These are phyloP conservation scores for Podabrus alpinus DNA, from an alignment of 2,888 invertebrate species.

Conservation along the genomic window DNA sequence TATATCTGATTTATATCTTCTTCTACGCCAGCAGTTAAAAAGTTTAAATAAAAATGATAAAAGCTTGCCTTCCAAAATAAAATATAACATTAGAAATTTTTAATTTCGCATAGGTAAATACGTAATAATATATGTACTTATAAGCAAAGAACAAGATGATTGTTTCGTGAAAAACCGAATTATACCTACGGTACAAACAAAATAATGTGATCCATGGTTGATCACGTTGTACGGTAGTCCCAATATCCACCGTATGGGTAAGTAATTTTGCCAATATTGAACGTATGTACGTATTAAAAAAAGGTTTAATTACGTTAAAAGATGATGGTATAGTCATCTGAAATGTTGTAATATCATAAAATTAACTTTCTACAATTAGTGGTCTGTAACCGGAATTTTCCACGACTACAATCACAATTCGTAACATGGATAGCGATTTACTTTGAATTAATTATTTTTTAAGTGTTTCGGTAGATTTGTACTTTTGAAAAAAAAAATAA, in stretches of 20 bases:
- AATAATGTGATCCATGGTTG: no score
- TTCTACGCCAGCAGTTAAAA: conserved; percentile 4
- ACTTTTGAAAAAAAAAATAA: no score
- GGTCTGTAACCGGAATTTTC: background rate
- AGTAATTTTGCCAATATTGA: background rate
- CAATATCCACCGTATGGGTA: no score
- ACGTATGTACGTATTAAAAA: no score
- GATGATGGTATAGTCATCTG: background rate
- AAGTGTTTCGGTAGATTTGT: no score
- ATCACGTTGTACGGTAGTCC: background rate
- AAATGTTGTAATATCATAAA: background rate
- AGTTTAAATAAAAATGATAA: background rate
- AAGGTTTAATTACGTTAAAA: background rate
- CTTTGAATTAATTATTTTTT: background rate
- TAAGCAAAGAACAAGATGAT: no score
- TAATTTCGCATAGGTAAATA: no score
- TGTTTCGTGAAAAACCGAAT: no score
- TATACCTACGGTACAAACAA: no score
- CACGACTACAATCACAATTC: background rate
- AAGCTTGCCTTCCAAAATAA: background rate
- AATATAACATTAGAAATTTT: no score
- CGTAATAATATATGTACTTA: no score
- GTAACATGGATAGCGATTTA: background rate
- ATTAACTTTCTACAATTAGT: background rate
- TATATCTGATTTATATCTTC: conserved; percentile 22